Conservation (phyloP, 2,888 invertebrate species). For the Conus canariensis region DNA sequence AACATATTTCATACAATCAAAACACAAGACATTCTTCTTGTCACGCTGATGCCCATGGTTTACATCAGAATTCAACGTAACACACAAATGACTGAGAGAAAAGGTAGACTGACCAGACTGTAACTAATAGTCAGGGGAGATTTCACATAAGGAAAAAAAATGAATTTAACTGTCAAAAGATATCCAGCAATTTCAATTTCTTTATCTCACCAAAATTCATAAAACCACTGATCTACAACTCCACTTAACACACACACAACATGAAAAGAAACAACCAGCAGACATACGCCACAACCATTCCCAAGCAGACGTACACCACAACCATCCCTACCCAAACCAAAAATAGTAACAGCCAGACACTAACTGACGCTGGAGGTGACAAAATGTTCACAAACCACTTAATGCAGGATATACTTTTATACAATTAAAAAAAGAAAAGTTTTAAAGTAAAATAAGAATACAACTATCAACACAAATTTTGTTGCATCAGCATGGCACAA, state of each 20-base stretch:
- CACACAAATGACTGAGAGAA: background rate
- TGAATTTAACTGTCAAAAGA: background rate
- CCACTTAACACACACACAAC: background rate
- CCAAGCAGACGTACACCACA: background rate
- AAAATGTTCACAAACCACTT: background rate
- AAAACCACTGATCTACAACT: background rate
- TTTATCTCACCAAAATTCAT: background rate
- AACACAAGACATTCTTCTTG: no score
- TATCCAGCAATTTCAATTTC: background rate
- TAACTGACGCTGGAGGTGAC: background rate
- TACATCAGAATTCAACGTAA: background rate
- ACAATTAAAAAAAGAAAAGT: background rate
- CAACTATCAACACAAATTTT: background rate
- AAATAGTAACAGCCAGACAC: background rate
- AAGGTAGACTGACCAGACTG: conserved; percentile 11
- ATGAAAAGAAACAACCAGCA: background rate
- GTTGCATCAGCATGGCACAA: conserved; percentile 23
- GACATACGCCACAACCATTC: background rate
- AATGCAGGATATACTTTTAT: background rate
- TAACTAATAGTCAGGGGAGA: background rate
- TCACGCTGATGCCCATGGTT: background rate
- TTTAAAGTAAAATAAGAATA: no score
- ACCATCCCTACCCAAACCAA: background rate
- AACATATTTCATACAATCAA: no score
- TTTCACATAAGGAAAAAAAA: background rate